phyloP scores from a whole-genome alignment of 2,797 vertebrate species.

The Serranus cabrilla region DNA sequence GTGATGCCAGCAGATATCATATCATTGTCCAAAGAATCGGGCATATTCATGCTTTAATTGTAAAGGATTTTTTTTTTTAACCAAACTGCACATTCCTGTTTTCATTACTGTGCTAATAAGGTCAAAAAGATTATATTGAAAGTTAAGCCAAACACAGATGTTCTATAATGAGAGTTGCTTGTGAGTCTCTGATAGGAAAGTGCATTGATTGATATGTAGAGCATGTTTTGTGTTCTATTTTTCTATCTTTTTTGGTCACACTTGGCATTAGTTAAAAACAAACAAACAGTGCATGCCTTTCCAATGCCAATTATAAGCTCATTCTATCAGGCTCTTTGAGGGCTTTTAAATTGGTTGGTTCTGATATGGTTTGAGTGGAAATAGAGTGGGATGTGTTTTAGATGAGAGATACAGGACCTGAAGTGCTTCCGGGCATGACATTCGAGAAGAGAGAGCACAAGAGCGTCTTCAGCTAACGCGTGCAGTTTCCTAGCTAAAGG shows the following conservation, averaged over 20 bases:
- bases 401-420: conserved; percentile 46
- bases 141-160: background rate
- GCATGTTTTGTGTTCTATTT: background rate
- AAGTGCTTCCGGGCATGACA: conserved; percentile 66
- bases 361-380: conserved; percentile 35
- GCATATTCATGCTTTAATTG: background rate
- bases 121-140: background rate
- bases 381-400: conserved; percentile 45
- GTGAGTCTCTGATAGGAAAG: too few relatives aligned
- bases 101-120: background rate
- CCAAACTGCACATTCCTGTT: background rate
- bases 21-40: background rate
- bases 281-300: background rate
- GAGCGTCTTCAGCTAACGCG: conserved; percentile 58
- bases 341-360: conserved; percentile 29
- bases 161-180: background rate
- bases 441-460: conserved; percentile 63
- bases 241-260: background rate
- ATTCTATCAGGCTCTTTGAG: conserved; percentile 21
- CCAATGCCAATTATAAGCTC: background rate
- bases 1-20: too few relatives aligned
- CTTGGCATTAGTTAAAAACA: background rate
- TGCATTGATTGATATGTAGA: background rate
- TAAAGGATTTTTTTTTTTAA: too few relatives aligned
- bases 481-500: conserved; percentile 75